Evolutionary conservation across 1,140 invertebrate genomes (phyloP), one percentile per base, ranked within the genome.

Genomic region (Lamellibrachia luymesi): DNA sequence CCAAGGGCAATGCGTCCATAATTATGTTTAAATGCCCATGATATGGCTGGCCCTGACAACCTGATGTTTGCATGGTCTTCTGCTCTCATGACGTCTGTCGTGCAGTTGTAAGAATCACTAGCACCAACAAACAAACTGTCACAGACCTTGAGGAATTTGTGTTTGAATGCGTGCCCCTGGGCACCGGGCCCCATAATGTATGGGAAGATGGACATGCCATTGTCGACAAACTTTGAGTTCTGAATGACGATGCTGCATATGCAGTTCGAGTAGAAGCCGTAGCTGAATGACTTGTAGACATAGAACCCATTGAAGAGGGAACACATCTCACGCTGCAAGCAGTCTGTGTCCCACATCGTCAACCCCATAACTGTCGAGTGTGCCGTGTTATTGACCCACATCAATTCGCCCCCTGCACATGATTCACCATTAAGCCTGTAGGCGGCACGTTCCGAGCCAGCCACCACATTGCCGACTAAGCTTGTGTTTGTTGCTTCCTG

Each of bases 221-320:
- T 95, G 10, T 96, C 95, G 1, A 93, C 94, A 38, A 94, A 92
- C 6, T 94, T 93, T n/a, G 94, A 91, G 52, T 95, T 93, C 38
- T 92, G 64, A 90, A 95, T 17, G 10, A 91, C 17, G 51, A 94
- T 90, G 51, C 50, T 93, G 80, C n/a, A 51, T 17, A 17, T 2
- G 92, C 94, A 94, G 10, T 96, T 93, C 90, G 94, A 93, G 92
- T 95, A 96, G 4, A 96, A 80, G 8, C 95, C 95, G 93, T 92
- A 95, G 90, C 95, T 94, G 13, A 92, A 92, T 56, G 94, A 94
- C 92, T 94, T 95, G 94, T 94, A 96, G 22, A 94, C 50, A 4
- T 93, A 92, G 90, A 95, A 94, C 10, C 94, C 94, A 51, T 94
- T 89, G 22, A 94, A 49, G 6, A 10, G 25, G 25, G 92, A 89